Evolutionary conservation across 2,888 invertebrate genomes (phyloP).

Genomic region (Miltochrista miniata): DNA sequence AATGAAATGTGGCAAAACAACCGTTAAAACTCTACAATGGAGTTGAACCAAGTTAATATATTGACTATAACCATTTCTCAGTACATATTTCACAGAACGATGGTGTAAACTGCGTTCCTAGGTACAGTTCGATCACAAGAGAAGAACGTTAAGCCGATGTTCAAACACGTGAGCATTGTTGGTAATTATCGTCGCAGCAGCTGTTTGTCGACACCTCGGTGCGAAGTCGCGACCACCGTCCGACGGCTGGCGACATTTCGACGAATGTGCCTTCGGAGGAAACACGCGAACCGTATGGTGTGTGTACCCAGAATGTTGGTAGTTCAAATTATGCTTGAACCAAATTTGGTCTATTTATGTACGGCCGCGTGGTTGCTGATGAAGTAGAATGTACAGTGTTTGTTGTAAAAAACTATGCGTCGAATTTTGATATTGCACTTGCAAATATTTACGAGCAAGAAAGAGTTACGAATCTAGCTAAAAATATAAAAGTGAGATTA

Average conservation of each 20-base stretch:
- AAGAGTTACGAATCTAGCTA: no score
- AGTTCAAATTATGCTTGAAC: conserved; percentile 39
- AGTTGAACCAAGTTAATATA: not conserved
- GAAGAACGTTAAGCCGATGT: conserved; percentile 60
- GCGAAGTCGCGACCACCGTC: conserved; percentile 82
- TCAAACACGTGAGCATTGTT: conserved; percentile 73
- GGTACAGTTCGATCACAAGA: conserved; percentile 47
- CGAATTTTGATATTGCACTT: no score
- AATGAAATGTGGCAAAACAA: no score
- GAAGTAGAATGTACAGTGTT: no score
- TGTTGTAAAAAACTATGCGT: no score
- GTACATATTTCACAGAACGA: conserved; percentile 39
- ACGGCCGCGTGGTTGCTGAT: no score
- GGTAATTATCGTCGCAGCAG: conserved; percentile 77
- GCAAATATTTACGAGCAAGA: no score
- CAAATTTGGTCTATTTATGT: conserved; percentile 2
- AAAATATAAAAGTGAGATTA: no score
- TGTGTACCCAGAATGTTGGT: conserved; percentile 49
- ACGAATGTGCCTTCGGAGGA: conserved; percentile 60
- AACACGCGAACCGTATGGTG: conserved; percentile 42
- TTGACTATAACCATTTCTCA: conserved; percentile 25
- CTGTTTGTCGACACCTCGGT: conserved; percentile 77
- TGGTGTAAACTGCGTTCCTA: conserved; percentile 49
- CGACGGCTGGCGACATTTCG: conserved; percentile 69
- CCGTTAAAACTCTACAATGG: no score